These are phyloP conservation scores for Unio pictorum DNA, from an alignment of 2,888 invertebrate species.

Conservation along the genomic window DNA sequence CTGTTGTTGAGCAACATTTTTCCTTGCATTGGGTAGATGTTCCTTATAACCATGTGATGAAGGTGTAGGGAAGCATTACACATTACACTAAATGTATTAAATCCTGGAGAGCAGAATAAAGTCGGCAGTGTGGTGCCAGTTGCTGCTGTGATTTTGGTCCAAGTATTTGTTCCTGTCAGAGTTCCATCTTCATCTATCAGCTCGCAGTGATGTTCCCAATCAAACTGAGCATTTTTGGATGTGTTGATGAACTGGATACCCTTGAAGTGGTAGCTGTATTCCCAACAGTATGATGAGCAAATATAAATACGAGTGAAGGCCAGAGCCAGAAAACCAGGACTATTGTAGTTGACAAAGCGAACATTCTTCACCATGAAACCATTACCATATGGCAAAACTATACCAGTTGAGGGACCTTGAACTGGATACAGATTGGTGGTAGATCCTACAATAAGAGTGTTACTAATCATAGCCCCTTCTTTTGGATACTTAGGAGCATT, in stretches of 20 bases:
- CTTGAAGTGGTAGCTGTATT: slow-evolving; percentile 45
- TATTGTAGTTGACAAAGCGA: slow-evolving; percentile 34
- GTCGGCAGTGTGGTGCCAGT: slow-evolving; percentile 38
- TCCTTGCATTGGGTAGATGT: slow-evolving; percentile 45
- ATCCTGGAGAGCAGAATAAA: slow-evolving; percentile 20
- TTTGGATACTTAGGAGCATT: slow-evolving; percentile 30
- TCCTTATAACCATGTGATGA: slow-evolving; percentile 61
- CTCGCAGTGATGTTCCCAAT: slow-evolving; percentile 47
- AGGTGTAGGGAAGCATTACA: slow-evolving; percentile 51
- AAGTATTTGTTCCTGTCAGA: slow-evolving; percentile 41
- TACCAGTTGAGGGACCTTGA: slow-evolving; percentile 33
- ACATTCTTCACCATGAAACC: slow-evolving; percentile 49
- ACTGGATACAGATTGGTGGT: slow-evolving; percentile 18
- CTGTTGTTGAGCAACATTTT: slow-evolving; percentile 52
- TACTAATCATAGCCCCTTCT: slow-evolving; percentile 44
- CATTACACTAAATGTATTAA: slow-evolving; percentile 17
- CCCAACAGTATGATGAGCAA: slow-evolving; percentile 49
- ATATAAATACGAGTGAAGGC: slow-evolving; percentile 48
- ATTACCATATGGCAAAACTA: slow-evolving; percentile 57
- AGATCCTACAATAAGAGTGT: slow-evolving; percentile 48
- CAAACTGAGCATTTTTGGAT: slow-evolving; percentile 38
- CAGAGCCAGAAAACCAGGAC: slow-evolving; percentile 31
- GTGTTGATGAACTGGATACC: slow-evolving; percentile 47
- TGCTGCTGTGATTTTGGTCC: slow-evolving; percentile 47
- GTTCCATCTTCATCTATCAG: slow-evolving; percentile 62